Base-by-base conservation (phyloP, 2,888 invertebrate species). In the Brassicogethes aeneus region DNA sequence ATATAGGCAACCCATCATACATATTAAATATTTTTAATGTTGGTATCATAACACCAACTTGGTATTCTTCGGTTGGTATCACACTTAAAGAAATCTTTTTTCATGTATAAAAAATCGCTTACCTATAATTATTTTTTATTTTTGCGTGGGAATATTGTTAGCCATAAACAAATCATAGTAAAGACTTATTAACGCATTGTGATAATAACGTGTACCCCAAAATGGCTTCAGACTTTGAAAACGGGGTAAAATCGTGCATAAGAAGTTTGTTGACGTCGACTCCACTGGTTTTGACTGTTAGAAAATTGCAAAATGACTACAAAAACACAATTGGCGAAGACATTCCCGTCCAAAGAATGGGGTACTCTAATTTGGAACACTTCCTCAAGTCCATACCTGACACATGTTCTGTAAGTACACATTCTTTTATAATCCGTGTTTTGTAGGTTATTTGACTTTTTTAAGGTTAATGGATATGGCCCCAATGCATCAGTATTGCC, bases 381-480 rank as follows among this genome's bases (percentile, higher is more conserved):
- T 56, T 53, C 42, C 42, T 62, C 23, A 47, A 45, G 10, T 52
- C 50, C 5, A 59, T 62, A 23, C 50, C 56, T 1, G 60, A 60
- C 41, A 50, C 54, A 15, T 43, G 58, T 2, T 23, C 42, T 14
- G 56, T 57, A 45, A 38, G 37, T 41, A 30, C 12, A 17, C 16
- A 15, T 16, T 40, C 16, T 33, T 17, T 13, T 39, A 41, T 10
- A 3, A 42, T n/a, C n/a, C n/a, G n/a, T n/a, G n/a, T n/a, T n/a
- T n/a, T n/a, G 14, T 16, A 34, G 29, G 30, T 16, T 40, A 41
- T 31, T 10, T n/a, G n/a, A n/a, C n/a, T n/a, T 45, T 36, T 41
- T 36, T 45, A 17, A 59, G 56, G 41, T 62, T 13, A 41, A 45
- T 12, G 63, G 63, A 3, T 34, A 40, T 15, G 60, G 60, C 3